Base-by-base conservation (phyloP, 2,888 invertebrate species). In the Monochamus alternatus region DNA sequence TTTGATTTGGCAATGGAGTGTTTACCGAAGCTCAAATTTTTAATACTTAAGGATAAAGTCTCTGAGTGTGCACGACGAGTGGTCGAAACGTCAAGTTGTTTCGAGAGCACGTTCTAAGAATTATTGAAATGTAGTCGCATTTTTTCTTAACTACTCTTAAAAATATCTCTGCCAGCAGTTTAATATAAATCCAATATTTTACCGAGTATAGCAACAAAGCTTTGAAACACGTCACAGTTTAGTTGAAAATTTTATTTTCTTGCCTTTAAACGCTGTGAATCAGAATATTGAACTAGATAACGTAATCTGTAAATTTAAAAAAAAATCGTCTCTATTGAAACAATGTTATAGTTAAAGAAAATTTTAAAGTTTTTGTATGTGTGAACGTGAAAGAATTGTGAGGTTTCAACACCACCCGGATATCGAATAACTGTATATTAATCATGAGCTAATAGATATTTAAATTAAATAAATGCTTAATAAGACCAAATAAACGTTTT, bases 21-120 rank as follows among this genome's bases (percentile, higher is more conserved):
- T 74, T 72, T 70, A 62, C 44, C 52, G 69, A 75, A 64, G 75
- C 77, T 77, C 77, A 77, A 77, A 76, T 74, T 63, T 75, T n/a
- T 75, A 67, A 68, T 55, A 58, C 55, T 68, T 62, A 63, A 47
- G n/a, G 62, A 10, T 31, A 7, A 10, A 60, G 51, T 60, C 52
- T 68, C 73, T 63, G 44, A 65, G 62, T 71, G 63, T 51, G 52
- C 71, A 44, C 60, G 12, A 38, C 8, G 44, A 58, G 30, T 10
- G 12, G 8, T 58, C 43, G 10, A 44, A 3, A 47, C 47, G 47
- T 47, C 47, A 5, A 47, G 12, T 47, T 9, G 47, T 47, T 47
- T 47, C 47, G 10, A 12, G 10, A 10, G 12, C 47, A 9, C 5
- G 3, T 5, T 3, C 10, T 12, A 9, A 12, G 12, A 12, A 12